Evolutionary conservation across 1,140 invertebrate species (phyloP).

Genomic region (Bombyx mori): ASM3026992v2 NC_085131.1:8979501-8980000

Average conservation of each 20-base stretch:
- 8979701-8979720: conserved; percentile 16
- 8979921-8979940: conserved; percentile 1
- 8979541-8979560: conserved; percentile 52
- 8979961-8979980: not conserved
- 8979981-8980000: conserved; percentile 1
- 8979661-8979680: conserved; percentile 58
- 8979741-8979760: too few species aligned
- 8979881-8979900: too few species aligned
- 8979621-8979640: conserved; percentile 32
- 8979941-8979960: not conserved
- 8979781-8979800: too few species aligned
- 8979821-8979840: too few species aligned
- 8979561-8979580: conserved; percentile 28
- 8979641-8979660: conserved; percentile 25
- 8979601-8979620: conserved; percentile 55
- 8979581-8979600: conserved; percentile 45
- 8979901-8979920: not conserved
- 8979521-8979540: conserved; percentile 40
- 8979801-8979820: too few species aligned
- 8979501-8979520: conserved; percentile 53
- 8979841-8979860: too few species aligned
- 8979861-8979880: too few species aligned
- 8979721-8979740: conserved; percentile 19
- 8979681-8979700: conserved; percentile 33
- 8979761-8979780: too few species aligned